These are phyloP conservation scores for Numida meleagris DNA, from an alignment of 2,113 vertebrate species.

Conservation along the genomic window DNA sequence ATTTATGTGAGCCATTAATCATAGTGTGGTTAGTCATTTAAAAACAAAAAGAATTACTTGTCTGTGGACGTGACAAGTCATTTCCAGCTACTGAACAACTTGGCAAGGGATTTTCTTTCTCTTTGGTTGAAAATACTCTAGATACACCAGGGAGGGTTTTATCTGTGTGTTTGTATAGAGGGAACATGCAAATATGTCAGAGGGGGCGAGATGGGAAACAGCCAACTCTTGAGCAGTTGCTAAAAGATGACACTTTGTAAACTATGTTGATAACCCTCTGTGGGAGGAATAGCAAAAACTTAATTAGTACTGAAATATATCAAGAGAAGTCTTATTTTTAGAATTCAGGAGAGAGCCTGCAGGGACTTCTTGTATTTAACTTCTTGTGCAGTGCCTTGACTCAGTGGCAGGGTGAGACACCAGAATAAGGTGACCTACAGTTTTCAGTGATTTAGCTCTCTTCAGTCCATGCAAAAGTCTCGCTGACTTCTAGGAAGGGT, in stretches of 20 bases:
- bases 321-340: slow-evolving; percentile 73
- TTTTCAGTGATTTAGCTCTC: not conserved
- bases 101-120: slow-evolving; percentile 72
- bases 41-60: slow-evolving; percentile 74
- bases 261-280: slow-evolving; percentile 79
- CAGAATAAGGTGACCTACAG: not conserved
- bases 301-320: slow-evolving; percentile 85
- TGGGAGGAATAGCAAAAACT: slow-evolving; percentile 74
- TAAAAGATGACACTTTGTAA: slow-evolving; percentile 83
- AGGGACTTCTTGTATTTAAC: not conserved
- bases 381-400: not conserved
- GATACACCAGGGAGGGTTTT: slow-evolving; percentile 49
- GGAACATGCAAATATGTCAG: slow-evolving; percentile 30
- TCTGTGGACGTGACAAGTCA: slow-evolving; percentile 66
- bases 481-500: not conserved
- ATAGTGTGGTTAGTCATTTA: slow-evolving; percentile 67
- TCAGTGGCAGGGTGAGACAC: not conserved
- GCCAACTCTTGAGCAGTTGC: slow-evolving; percentile 76
- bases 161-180: not conserved
- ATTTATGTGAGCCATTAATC: slow-evolving; percentile 77
- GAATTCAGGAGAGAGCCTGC: not conserved
- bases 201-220: not conserved
- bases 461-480: not conserved
- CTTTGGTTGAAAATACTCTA: slow-evolving; percentile 73
- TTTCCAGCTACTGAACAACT: slow-evolving; percentile 79